Conservation (phyloP, 2,888 invertebrate species). For the Macrosoma leucophasiata region DNA sequence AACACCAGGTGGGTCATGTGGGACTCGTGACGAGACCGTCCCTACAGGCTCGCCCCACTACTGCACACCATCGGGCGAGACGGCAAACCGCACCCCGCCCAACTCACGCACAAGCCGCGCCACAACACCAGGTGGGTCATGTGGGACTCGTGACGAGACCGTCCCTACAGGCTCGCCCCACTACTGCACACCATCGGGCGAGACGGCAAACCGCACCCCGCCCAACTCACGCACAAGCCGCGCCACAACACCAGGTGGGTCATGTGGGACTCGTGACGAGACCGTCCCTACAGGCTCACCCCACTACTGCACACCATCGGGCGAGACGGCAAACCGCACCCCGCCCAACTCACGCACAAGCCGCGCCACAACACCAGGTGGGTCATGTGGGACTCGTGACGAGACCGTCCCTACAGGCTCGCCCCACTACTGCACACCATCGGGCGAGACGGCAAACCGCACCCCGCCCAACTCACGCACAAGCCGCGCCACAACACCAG, state of each 20-base stretch:
- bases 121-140: slow-evolving; percentile 25
- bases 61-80: slow-evolving; percentile 61
- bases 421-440: too few species aligned
- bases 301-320: too few species aligned
- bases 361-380: slow-evolving; percentile 14
- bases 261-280: neutral
- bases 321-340: too few species aligned
- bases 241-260: slow-evolving; percentile 29
- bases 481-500: slow-evolving; percentile 19
- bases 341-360: slow-evolving; percentile 25
- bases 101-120: slow-evolving; percentile 33
- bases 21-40: too few species aligned
- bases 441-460: too few species aligned
- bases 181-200: slow-evolving; percentile 59
- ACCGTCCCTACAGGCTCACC: too few species aligned
- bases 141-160: neutral
- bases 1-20: slow-evolving; percentile 11
- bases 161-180: too few species aligned
- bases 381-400: slow-evolving; percentile 1
- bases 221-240: slow-evolving; percentile 35
- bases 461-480: too few species aligned
- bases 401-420: too few species aligned
- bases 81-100: slow-evolving; percentile 45
- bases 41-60: slow-evolving; percentile 46
- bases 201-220: slow-evolving; percentile 47